A percentile compares a stretch with the other conserved stretches of the same genome.
Evolutionary conservation across 2,797 vertebrate species (phyloP).

Genomic region (Hyperoplus immaculatus): DNA sequence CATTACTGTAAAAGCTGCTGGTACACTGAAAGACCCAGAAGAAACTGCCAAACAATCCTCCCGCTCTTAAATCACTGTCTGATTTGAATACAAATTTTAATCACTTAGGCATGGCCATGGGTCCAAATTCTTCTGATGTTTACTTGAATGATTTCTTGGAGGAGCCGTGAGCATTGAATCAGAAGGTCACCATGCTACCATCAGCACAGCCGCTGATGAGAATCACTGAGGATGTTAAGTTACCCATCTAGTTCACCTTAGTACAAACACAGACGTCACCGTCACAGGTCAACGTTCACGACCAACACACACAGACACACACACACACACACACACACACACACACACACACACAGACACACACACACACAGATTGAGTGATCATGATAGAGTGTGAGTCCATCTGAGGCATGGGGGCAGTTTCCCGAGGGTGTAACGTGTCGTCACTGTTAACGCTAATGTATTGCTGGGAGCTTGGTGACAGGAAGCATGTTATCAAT

Average conservation of each 20-base stretch:
- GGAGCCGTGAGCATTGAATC: constrained; percentile 42
- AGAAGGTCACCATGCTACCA: constrained; percentile 42
- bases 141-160: constrained; percentile 46
- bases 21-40: not conserved
- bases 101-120: not conserved
- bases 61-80: not conserved
- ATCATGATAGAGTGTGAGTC: constrained; percentile 13
- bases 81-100: not conserved
- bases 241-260: constrained; percentile 41
- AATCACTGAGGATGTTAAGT: constrained; percentile 45
- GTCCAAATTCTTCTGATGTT: constrained; percentile 19
- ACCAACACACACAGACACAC: not conserved
- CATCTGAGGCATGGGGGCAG: not conserved
- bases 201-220: constrained; percentile 54
- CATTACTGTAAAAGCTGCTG: not conserved
- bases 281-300: constrained; percentile 16
- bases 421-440: not conserved
- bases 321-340: constrained; percentile 15
- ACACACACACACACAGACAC: not conserved
- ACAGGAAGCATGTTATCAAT: constrained; percentile 24
- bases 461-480: constrained; percentile 33
- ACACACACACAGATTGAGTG: not conserved
- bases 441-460: constrained; percentile 51
- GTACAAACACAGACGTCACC: constrained; percentile 42
- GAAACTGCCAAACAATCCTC: not conserved